A percentile compares a stretch with the other conserved stretches of the same genome.
These are phyloP conservation scores for Xanthostigma xanthostigma DNA, from an alignment of 2,888 invertebrate genomes.

Conservation along the genomic window DNA sequence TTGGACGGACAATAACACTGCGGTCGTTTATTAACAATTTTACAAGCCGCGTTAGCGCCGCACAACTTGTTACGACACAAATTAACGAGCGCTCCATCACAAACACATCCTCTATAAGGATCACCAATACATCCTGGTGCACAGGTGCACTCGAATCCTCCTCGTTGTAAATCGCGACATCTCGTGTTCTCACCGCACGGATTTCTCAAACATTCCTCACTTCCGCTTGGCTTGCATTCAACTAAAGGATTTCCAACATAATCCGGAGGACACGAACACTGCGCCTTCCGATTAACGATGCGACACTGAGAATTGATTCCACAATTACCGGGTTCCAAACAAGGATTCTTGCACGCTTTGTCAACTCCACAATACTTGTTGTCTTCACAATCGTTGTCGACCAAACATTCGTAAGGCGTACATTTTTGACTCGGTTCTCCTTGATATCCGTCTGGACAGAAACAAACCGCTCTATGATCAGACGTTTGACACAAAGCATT, in stretches of 20 bases:
- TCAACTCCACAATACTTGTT: conserved; percentile 58
- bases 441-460: conserved; percentile 74
- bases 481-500: conserved; percentile 67
- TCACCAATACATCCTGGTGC: conserved; percentile 67
- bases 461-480: conserved; percentile 69
- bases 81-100: conserved; percentile 48
- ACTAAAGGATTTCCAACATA: conserved; percentile 53
- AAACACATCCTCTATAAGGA: conserved; percentile 64
- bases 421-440: conserved; percentile 68
- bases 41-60: conserved; percentile 70
- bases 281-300: conserved; percentile 56
- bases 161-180: conserved; percentile 58
- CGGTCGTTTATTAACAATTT: conserved; percentile 48
- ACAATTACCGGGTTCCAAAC: conserved; percentile 58
- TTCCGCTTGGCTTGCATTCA: conserved; percentile 52
- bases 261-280: conserved; percentile 62
- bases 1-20: conserved; percentile 75
- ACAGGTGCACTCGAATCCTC: conserved; percentile 72
- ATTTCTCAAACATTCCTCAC: conserved; percentile 60
- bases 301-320: conserved; percentile 76
- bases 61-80: conserved; percentile 68
- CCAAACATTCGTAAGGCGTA: conserved; percentile 59
- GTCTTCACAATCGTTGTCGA: conserved; percentile 59
- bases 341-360: conserved; percentile 70
- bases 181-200: conserved; percentile 75